Base-by-base conservation (phyloP, 2,113 vertebrate species). In the Coreoperca whiteheadi region DNA sequence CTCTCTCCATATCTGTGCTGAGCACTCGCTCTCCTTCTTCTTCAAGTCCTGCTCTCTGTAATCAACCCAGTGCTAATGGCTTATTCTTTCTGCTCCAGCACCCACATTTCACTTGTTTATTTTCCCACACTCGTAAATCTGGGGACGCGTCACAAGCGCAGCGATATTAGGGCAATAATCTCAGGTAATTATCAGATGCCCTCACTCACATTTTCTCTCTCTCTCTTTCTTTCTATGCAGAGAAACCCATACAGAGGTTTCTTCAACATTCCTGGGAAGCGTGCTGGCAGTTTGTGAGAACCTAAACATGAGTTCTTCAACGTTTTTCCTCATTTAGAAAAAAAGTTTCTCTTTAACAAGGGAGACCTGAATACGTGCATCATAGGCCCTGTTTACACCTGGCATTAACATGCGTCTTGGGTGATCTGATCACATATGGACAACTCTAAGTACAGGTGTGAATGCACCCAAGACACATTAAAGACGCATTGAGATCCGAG, bases 71-170 rank as follows among this genome's bases (percentile, higher is more conserved):
- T 96, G 96, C 94, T 97, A 99, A 99, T 98, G 97, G 97, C 96
- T 97, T 99, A 97, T 97, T 99, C 96, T 99, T 99, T 99, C 97
- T 99, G 98, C 97, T 99, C 96, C 97, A 98, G 96, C 98, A 97
- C 96, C 96, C 98, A 97, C 97, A 98, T 97, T 99, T 97, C 97
- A 98, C 98, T 98, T 98, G 97, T 99, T 98, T 98, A 98, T 98
- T 99, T 98, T 97, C 96, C 95, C 95, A 96, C 95, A 97, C 96
- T 97, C 96, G 97, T 98, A 99, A 98, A 99, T 99, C 97, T 98
- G 96, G 95, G 93, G 95, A 92, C 96, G 94, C 96, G 97, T 98
- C 97, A 97, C 93, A 96, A 96, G 96, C 96, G 95, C 96, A 95
- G 97, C 95, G 97, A 98, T 98, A 98, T 99, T 99, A 99, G 97